Percentiles rank a stretch among this genome's conserved stretches.
Evolutionary conservation across 92 coral and sea anemone genomes (phyloP).

Genomic region (Parazoanthus swiftii): DNA sequence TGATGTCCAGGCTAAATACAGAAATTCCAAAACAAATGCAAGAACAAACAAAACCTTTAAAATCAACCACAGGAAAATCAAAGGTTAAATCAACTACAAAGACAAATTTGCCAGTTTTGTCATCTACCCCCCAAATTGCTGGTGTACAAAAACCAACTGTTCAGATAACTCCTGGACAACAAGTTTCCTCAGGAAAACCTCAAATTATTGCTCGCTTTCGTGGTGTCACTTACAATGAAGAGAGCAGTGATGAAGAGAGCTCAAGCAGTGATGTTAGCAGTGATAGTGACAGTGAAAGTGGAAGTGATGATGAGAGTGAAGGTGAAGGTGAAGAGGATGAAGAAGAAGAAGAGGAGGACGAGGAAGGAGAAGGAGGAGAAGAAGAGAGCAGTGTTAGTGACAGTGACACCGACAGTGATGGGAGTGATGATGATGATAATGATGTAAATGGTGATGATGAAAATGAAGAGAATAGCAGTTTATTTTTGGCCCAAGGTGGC

Average conservation of each 20-base stretch:
- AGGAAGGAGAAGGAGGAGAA: constrained; percentile 60
- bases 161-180: constrained; percentile 49
- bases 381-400: constrained; percentile 72
- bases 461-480: constrained; percentile 54
- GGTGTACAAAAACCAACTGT: constrained; percentile 45
- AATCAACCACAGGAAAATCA: constrained; percentile 22
- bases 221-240: constrained; percentile 71
- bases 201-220: constrained; percentile 85
- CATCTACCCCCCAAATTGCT: constrained; percentile 12
- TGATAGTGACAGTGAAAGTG: constrained; percentile 78
- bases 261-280: constrained; percentile 81
- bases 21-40: constrained; percentile 52
- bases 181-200: constrained; percentile 81
- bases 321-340: constrained; percentile 67
- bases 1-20: constrained; percentile 44
- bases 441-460: constrained; percentile 72
- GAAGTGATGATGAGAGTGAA: constrained; percentile 77
- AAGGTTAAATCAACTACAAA: constrained; percentile 42
- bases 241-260: constrained; percentile 93
- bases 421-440: constrained; percentile 68
- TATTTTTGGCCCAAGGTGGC: constrained; percentile 51
- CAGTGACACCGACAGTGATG: constrained; percentile 77
- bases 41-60: constrained; percentile 35
- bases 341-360: constrained; percentile 48
- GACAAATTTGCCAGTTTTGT: constrained; percentile 21